These are phyloP conservation scores for Hipposideros larvatus DNA, from an alignment of 2,797 vertebrate species.

Conservation along the genomic window DNA sequence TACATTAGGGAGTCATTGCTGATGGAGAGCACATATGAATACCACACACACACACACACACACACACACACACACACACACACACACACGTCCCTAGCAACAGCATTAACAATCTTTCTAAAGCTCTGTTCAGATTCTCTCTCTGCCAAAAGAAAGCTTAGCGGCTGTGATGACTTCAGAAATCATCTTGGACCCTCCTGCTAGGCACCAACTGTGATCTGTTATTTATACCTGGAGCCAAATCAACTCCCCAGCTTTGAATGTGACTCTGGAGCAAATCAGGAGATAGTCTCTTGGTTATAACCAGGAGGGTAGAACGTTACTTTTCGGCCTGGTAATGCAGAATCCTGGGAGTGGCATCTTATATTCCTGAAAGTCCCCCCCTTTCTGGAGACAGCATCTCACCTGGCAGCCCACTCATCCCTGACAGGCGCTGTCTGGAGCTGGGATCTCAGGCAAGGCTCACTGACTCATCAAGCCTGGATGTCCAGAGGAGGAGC, in stretches of 20 bases:
- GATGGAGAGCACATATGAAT: conserved; percentile 52
- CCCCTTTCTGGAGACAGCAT: neutral
- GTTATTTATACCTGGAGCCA: conserved; percentile 30
- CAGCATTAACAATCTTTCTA: conserved; percentile 69
- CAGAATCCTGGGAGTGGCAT: conserved; percentile 7
- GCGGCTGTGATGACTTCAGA: conserved; percentile 59
- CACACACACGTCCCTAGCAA: conserved; percentile 50
- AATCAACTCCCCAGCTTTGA: conserved; percentile 14
- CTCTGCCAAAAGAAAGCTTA: conserved; percentile 50
- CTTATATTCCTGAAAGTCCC: conserved; percentile 38
- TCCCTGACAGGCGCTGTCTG: neutral
- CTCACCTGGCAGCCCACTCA: neutral
- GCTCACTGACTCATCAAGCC: neutral
- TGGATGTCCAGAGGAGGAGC: neutral
- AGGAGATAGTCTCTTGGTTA: conserved; percentile 26
- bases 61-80: neutral
- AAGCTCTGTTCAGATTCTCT: conserved; percentile 72
- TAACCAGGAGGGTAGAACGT: neutral
- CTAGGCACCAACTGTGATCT: neutral
- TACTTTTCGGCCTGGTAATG: conserved; percentile 11
- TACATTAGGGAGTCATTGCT: conserved; percentile 27
- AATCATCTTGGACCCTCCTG: conserved; percentile 53
- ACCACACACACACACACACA: neutral
- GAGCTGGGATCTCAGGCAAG: neutral
- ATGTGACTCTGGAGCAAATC: conserved; percentile 30